These are phyloP conservation scores for Erethizon dorsatum DNA, from an alignment of 2,797 vertebrate genomes.

Conservation along the genomic window DNA sequence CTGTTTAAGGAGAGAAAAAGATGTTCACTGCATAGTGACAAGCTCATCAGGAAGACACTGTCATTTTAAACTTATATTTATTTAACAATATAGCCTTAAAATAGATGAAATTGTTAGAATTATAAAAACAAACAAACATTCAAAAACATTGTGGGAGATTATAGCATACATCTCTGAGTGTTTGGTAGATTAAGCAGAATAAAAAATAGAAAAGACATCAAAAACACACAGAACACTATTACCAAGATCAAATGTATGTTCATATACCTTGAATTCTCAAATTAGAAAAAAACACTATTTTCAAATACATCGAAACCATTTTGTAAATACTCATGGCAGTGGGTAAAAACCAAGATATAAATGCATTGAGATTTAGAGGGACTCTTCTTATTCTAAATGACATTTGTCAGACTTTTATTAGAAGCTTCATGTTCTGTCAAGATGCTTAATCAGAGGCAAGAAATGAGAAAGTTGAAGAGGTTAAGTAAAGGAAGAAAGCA, in stretches of 20 bases:
- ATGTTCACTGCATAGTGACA: not conserved
- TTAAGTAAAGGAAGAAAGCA: not conserved
- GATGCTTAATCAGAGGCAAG: not conserved
- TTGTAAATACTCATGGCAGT: not conserved
- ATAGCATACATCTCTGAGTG: not conserved
- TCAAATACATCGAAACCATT: not conserved
- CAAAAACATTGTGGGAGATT: not conserved
- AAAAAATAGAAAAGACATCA: not conserved
- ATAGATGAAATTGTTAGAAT: not conserved
- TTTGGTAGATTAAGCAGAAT: not conserved
- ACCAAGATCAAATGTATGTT: not conserved
- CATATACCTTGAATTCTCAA: not conserved
- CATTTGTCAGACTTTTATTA: not conserved
- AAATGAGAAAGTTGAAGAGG: not conserved
- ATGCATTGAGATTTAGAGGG: not conserved
- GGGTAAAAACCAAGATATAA: not conserved
- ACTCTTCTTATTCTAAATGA: not conserved
- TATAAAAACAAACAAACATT: slow-evolving; percentile 46
- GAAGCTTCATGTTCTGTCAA: not conserved
- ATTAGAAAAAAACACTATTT: slow-evolving; percentile 2
- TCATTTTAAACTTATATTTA: not conserved
- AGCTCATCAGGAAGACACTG: not conserved
- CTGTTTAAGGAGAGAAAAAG: not conserved
- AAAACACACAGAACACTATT: not conserved
- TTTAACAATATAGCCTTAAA: slow-evolving; percentile 22